Base-by-base conservation (phyloP, 2,113 vertebrate genomes). In the Oxyruncus cristatus region DNA sequence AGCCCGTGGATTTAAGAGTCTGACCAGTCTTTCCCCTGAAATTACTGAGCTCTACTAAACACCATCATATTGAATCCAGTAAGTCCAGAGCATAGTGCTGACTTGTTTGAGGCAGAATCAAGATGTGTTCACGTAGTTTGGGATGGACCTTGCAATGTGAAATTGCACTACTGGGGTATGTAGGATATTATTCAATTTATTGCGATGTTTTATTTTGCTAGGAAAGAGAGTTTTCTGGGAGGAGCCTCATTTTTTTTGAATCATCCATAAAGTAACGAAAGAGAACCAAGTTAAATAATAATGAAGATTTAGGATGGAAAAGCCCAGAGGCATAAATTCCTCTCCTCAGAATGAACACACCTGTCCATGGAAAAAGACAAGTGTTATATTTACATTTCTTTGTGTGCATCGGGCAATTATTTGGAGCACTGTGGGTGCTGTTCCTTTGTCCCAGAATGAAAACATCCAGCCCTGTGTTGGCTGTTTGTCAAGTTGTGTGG, bases 61-160 rank as follows among this genome's bases (percentile, higher is more conserved):
- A 72, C 6, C 18, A 37, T 39, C 7, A 0, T 20, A 21, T n/a
- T 74, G 5, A 26, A 22, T 24, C 11, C 19, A 28, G 1, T 39
- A 83, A 67, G 35, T 8, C 41, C 58, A 61, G 32, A 44, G 55
- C 32, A 3, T 3, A 26, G 14, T 30, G 23, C 37, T 62, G 67
- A 44, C 59, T 85, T 39, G 18, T 39, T 62, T 0, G 1, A 77
- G 27, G 49, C 20, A 74, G 24, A 39, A 86, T 20, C 35, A 67
- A 89, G 76, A 17, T 4, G 15, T 2, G 6, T 17, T 77, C 44
- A 33, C 18, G 6, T 41, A 15, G 4, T 35, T 75, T 44, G 61
- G 49, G 44, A 26, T 11, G 30, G 44, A 53, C 21, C 33, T 88
- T 58, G 23, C 50, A 85, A 33, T 0, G 2, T 58, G 56, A 55